phyloP scores from a whole-genome alignment of 2,797 vertebrate species.

The Leptatherina wallacei region DNA sequence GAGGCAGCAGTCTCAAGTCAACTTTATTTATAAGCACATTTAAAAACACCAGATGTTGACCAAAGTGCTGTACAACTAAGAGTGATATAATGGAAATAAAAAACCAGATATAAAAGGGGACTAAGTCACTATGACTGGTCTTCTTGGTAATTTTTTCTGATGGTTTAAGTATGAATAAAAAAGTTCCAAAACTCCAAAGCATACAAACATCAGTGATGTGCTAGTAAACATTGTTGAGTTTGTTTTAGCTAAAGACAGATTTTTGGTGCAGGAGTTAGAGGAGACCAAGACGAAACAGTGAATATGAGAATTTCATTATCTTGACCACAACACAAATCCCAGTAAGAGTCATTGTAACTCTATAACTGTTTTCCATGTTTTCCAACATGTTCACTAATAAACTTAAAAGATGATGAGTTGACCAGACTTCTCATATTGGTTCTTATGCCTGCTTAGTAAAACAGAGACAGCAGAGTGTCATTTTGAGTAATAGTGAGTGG shows the following conservation, averaged over 20 bases:
- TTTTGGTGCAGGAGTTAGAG: neutral
- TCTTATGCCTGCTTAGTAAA: constrained; percentile 17
- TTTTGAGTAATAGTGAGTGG: constrained; percentile 30
- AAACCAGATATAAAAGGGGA: too few relatives aligned
- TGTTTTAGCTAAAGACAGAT: neutral
- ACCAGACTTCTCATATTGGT: neutral
- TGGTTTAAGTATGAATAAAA: too few relatives aligned
- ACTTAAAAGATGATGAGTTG: neutral
- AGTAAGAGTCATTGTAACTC: neutral
- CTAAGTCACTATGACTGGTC: too few relatives aligned
- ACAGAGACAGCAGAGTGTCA: constrained; percentile 27
- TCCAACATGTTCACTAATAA: neutral
- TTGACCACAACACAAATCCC: neutral
- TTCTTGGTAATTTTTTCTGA: too few relatives aligned
- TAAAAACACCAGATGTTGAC: too few relatives aligned
- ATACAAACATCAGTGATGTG: too few relatives aligned
- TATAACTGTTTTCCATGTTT: neutral
- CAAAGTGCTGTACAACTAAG: too few relatives aligned
- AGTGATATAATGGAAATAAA: too few relatives aligned
- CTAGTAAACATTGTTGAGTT: neutral
- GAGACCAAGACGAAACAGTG: neutral
- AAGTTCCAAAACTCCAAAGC: too few relatives aligned
- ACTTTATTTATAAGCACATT: too few relatives aligned
- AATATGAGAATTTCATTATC: neutral
- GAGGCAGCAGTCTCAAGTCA: too few relatives aligned